Evolutionary conservation across 1,140 invertebrate genomes (phyloP).

Genomic region (Homalodisca vitripennis): DNA sequence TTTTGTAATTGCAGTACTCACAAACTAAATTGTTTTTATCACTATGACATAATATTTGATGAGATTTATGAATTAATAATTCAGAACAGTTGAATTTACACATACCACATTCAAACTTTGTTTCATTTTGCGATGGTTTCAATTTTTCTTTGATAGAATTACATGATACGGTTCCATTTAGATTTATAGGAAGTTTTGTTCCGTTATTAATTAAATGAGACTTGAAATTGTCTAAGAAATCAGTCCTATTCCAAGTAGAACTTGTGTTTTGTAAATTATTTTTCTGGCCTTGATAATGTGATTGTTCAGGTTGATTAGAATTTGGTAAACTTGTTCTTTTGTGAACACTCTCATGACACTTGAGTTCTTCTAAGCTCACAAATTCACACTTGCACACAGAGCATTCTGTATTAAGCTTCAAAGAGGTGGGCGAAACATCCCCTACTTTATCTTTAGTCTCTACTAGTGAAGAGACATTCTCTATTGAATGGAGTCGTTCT

Average conservation of each 20-base stretch:
- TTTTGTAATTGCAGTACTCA: not conserved
- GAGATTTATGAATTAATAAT: not conserved
- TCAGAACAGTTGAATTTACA: not conserved
- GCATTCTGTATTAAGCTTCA: not conserved
- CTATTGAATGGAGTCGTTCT: constrained; percentile 1
- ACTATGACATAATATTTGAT: not conserved
- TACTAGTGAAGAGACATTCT: not conserved
- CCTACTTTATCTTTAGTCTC: not conserved
- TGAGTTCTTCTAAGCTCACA: not conserved
- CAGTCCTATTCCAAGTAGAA: not conserved
- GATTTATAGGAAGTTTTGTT: not conserved
- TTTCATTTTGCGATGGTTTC: not conserved
- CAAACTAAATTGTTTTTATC: constrained; percentile 1
- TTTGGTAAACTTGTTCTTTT: not conserved
- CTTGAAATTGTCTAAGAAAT: not conserved
- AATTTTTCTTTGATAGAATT: not conserved
- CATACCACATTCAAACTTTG: not conserved
- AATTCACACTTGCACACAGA: not conserved
- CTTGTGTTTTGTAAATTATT: not conserved
- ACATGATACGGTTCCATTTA: not conserved
- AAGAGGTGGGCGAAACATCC: too few species aligned
- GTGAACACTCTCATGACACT: not conserved
- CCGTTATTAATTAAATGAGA: not conserved
- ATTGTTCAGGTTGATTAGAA: not conserved
- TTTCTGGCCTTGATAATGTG: not conserved